phyloP scores from a whole-genome alignment of 2,797 vertebrate species.

The Paguma larvata region DNA sequence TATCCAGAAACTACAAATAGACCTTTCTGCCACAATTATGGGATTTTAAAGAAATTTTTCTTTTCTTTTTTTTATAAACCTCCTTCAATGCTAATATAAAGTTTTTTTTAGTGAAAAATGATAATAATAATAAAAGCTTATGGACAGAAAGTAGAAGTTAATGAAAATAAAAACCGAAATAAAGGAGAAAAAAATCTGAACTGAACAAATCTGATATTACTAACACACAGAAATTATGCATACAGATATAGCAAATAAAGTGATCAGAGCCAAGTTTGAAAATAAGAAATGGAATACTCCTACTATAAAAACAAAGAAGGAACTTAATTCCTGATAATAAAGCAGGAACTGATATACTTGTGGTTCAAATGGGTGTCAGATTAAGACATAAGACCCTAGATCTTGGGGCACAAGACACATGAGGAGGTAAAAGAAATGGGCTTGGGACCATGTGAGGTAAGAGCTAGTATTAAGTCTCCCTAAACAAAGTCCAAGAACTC shows the following conservation, averaged over 20 bases:
- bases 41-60: not conserved
- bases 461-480: not conserved
- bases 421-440: not conserved
- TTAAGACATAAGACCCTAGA: not conserved
- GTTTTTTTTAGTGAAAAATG: conserved; percentile 26
- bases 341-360: not conserved
- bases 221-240: not conserved
- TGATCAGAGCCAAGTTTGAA: not conserved
- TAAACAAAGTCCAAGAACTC: not conserved
- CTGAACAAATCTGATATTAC: not conserved
- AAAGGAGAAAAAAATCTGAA: not conserved
- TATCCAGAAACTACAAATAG: not conserved
- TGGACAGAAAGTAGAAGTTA: conserved; percentile 34
- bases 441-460: not conserved
- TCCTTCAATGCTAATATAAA: not conserved
- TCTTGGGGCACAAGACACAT: not conserved
- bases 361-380: not conserved
- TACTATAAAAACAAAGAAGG: not conserved
- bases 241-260: not conserved
- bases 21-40: not conserved
- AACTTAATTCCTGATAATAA: not conserved
- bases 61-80: not conserved
- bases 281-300: not conserved
- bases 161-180: conserved; percentile 28
- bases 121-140: conserved; percentile 47